These are phyloP conservation scores for Trachelus iudaicus DNA, from an alignment of 2,888 invertebrate genomes.

Conservation along the genomic window DNA sequence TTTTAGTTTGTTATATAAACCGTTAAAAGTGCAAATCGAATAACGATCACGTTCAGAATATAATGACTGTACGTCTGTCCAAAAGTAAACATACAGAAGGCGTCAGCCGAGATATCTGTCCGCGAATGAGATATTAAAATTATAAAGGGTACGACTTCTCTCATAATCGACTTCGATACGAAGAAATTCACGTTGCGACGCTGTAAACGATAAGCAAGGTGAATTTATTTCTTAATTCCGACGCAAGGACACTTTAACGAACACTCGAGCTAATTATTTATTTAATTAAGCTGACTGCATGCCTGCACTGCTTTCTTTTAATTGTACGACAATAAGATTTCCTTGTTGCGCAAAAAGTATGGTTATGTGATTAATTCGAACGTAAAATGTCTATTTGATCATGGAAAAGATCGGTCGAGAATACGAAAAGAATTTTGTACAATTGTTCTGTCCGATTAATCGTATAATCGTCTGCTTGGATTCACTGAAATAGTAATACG, in stretches of 20 bases:
- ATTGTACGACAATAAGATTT: conserved; percentile 19
- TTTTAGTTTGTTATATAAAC: conserved; percentile 18
- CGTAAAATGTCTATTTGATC: background rate
- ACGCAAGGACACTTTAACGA: background rate
- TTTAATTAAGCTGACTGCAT: background rate
- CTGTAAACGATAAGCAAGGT: background rate
- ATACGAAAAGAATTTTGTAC: background rate
- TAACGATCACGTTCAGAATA: background rate
- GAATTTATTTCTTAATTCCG: background rate
- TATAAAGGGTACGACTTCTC: background rate
- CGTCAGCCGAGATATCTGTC: background rate
- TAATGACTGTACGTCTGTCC: background rate
- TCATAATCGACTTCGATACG: background rate
- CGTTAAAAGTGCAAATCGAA: conserved; percentile 7
- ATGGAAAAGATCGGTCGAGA: background rate
- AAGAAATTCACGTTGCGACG: background rate
- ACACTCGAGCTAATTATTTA: background rate
- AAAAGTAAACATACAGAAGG: background rate
- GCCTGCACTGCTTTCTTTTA: background rate
- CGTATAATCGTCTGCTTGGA: background rate
- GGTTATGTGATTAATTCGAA: background rate
- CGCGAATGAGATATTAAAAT: background rate
- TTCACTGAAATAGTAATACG: background rate
- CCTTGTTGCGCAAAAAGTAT: background rate
- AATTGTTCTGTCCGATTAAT: background rate